phyloP scores from a whole-genome alignment of 2,888 invertebrate genomes.

The Eilema griseolum region DNA sequence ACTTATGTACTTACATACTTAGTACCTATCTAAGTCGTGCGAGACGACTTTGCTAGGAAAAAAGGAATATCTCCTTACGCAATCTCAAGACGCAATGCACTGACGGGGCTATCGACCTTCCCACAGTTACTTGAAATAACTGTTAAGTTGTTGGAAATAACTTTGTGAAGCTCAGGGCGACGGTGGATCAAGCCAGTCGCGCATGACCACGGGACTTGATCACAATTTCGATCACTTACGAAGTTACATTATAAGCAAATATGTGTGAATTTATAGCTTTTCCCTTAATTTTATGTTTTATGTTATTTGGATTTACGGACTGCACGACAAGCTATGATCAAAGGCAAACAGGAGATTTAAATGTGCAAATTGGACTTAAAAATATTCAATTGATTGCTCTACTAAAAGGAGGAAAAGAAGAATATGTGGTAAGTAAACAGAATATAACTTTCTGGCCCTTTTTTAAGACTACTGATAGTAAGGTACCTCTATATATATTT shows the following conservation, averaged over 20 bases:
- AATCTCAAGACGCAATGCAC: constrained; percentile 75
- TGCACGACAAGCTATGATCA: constrained; percentile 86
- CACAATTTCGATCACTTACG: constrained; percentile 54
- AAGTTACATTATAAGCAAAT: constrained; percentile 30
- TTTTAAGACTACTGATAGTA: background rate
- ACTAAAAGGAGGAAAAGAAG: constrained; percentile 87
- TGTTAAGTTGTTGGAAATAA: constrained; percentile 85
- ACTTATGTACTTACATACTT: too few species aligned
- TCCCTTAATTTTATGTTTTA: constrained; percentile 39
- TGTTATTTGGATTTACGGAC: constrained; percentile 53
- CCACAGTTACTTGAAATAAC: constrained; percentile 83
- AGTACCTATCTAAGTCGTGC: background rate
- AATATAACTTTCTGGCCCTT: background rate
- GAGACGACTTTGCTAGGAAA: constrained; percentile 23
- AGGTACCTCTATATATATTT: background rate
- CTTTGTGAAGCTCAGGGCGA: constrained; percentile 74
- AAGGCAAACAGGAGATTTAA: constrained; percentile 92
- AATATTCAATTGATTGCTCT: constrained; percentile 92
- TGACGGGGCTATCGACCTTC: constrained; percentile 84
- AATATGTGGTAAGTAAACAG: constrained; percentile 85
- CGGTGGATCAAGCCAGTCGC: constrained; percentile 66
- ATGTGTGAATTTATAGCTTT: constrained; percentile 56
- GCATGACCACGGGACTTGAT: constrained; percentile 67
- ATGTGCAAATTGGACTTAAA: constrained; percentile 93
- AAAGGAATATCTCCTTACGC: constrained; percentile 71